Evolutionary conservation across 2,113 vertebrate species (phyloP).

Genomic region (Leucosticte australis): DNA sequence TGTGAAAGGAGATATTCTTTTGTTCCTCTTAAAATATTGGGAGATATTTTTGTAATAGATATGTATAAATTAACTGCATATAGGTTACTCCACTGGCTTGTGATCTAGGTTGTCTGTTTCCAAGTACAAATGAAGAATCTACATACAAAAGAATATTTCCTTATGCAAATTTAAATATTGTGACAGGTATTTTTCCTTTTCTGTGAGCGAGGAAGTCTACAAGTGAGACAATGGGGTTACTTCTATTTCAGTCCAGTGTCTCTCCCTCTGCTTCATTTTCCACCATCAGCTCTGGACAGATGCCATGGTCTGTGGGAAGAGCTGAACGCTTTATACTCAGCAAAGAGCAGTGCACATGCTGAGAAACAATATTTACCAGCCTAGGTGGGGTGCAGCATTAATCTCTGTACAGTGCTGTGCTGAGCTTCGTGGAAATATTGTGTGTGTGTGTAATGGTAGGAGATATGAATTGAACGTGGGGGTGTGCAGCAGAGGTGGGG

Average conservation of each 20-base stretch:
- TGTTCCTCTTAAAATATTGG: neutral
- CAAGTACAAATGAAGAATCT: neutral
- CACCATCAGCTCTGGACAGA: neutral
- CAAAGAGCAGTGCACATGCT: neutral
- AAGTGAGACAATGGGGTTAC: neutral
- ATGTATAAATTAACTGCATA: neutral
- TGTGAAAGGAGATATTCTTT: neutral
- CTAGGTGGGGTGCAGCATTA: neutral
- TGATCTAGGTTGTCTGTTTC: neutral
- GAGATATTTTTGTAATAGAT: neutral
- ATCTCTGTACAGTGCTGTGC: neutral
- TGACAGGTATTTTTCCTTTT: neutral
- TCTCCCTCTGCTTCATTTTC: neutral
- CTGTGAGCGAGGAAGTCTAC: neutral
- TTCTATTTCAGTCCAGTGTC: neutral
- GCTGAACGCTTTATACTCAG: neutral
- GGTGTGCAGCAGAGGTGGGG: neutral
- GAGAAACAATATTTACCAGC: neutral
- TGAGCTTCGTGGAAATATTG: neutral
- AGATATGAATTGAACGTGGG: neutral
- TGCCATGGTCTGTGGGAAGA: fast-evolving
- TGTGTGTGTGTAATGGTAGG: neutral
- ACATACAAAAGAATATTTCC: neutral
- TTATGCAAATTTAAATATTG: neutral
- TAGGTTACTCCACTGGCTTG: neutral